Percentiles rank a stretch among this genome's conserved stretches.
Evolutionary conservation across 2,888 invertebrate genomes (phyloP).

Genomic region (Ennomos erosarius): DNA sequence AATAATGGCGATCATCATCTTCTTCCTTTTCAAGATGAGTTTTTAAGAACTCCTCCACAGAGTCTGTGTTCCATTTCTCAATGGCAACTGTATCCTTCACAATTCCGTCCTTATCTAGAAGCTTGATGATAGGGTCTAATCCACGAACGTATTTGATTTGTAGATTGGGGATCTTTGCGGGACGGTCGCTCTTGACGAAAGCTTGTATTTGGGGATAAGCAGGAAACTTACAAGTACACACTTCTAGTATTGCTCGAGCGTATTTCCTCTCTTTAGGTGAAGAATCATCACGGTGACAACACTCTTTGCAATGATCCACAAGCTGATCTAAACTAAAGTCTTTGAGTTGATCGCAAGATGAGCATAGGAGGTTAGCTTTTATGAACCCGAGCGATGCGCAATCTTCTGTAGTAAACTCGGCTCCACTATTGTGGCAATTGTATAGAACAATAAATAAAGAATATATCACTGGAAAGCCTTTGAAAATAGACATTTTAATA

Average conservation of each 20-base stretch:
- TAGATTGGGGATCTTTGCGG: slow-evolving; percentile 95
- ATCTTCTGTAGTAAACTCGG: slow-evolving; percentile 91
- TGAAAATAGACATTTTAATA: slow-evolving; percentile 30
- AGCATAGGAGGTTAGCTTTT: slow-evolving; percentile 93
- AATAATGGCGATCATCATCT: slow-evolving; percentile 84
- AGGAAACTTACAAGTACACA: slow-evolving; percentile 99
- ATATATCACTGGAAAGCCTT: slow-evolving; percentile 25
- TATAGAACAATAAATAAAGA: slow-evolving; percentile 36
- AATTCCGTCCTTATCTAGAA: slow-evolving; percentile 93
- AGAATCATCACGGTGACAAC: slow-evolving; percentile 91
- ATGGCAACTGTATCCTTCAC: slow-evolving; percentile 96
- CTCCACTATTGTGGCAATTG: slow-evolving; percentile 44
- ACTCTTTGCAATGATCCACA: slow-evolving; percentile 90
- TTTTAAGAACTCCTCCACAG: slow-evolving; percentile 97
- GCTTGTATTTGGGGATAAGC: slow-evolving; percentile 99
- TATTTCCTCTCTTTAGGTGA: slow-evolving; percentile 90
- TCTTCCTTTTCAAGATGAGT: slow-evolving; percentile 90
- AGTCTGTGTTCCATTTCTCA: slow-evolving; percentile 99
- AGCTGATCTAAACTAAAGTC: slow-evolving; percentile 90
- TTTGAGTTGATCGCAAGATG: slow-evolving; percentile 93
- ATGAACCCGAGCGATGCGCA: slow-evolving; percentile 94
- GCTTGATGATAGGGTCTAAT: slow-evolving; percentile 96
- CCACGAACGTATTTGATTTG: slow-evolving; percentile 97
- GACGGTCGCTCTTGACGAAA: slow-evolving; percentile 97
- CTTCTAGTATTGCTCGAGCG: slow-evolving; percentile 96